Percentiles rank a stretch among this genome's conserved stretches.
Evolutionary conservation across 2,797 vertebrate genomes (phyloP).

Genomic region (Myiotriccus ornatus): DNA sequence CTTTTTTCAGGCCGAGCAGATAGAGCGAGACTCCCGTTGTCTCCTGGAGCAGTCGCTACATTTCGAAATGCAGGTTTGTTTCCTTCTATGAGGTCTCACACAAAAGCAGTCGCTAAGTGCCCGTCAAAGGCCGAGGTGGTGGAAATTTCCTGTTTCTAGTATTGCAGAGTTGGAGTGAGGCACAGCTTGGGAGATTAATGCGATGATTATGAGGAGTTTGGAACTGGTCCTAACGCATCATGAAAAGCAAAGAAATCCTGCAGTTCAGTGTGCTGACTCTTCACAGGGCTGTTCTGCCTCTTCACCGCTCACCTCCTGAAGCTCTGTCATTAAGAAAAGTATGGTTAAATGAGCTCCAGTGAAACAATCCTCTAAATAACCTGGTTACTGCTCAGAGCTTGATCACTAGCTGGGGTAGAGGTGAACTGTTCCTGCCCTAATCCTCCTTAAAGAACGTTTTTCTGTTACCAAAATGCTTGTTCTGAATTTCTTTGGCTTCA

Average conservation of each 20-base stretch:
- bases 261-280: background rate
- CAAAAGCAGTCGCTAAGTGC: background rate
- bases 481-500: conserved; percentile 25
- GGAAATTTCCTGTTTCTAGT: background rate
- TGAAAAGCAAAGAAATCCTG: background rate
- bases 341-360: background rate
- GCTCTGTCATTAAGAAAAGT: background rate
- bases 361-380: conserved; percentile 13
- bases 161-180: background rate
- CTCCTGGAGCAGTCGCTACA: background rate
- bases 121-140: background rate
- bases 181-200: background rate
- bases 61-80: background rate
- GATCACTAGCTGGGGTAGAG: background rate
- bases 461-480: background rate
- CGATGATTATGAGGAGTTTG: background rate
- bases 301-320: background rate
- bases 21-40: background rate
- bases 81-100: background rate
- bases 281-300: background rate
- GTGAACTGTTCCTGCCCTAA: background rate
- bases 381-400: conserved; percentile 40
- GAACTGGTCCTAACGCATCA: background rate
- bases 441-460: background rate
- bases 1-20: background rate